These are phyloP conservation scores for Platysternon megacephalum DNA, from an alignment of 2,113 vertebrate genomes.

Conservation along the genomic window DNA sequence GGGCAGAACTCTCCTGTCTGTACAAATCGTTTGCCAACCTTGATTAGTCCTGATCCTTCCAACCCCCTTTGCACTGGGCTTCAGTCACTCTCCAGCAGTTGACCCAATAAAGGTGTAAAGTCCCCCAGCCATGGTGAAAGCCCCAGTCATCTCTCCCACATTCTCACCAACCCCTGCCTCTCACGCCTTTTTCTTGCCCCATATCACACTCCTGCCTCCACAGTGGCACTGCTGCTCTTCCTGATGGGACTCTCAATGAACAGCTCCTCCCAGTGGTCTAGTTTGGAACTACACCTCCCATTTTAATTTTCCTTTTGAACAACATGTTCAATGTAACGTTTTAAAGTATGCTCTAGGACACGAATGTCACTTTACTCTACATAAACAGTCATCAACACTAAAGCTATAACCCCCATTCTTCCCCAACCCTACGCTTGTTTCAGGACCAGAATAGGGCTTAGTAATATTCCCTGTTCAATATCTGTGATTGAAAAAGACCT, in stretches of 20 bases:
- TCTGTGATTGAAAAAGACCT: neutral
- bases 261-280: neutral
- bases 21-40: neutral
- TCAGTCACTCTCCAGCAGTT: neutral
- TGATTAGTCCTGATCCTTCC: neutral
- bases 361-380: neutral
- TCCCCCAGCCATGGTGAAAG: neutral
- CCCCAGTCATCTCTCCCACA: neutral
- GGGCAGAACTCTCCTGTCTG: neutral
- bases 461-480: neutral
- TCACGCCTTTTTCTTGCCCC: accelerated
- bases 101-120: neutral
- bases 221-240: neutral
- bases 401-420: neutral
- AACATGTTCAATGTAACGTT: neutral
- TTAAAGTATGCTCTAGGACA: neutral
- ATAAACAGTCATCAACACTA: neutral
- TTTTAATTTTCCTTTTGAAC: neutral
- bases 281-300: neutral
- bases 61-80: neutral
- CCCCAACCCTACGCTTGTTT: neutral
- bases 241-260: neutral
- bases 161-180: accelerated
- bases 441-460: neutral
- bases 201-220: too few species aligned